Evolutionary conservation across 2,113 vertebrate species (phyloP), one percentile per base, ranked within the genome.

Genomic region (Aphyosemion australe): DNA sequence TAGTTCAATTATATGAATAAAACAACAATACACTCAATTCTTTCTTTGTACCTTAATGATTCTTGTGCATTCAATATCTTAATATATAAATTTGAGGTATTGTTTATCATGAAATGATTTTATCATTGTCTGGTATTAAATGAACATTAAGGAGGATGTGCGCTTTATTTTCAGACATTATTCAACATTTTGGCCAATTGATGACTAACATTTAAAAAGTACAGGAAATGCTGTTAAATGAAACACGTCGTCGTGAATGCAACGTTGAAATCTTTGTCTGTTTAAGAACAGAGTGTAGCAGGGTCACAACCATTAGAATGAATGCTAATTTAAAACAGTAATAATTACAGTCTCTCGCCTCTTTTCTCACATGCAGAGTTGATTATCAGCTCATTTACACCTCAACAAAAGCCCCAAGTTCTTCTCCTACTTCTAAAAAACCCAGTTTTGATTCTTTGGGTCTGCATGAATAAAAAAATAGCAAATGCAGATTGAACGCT

Each of bases 321-420:
- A 78, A 87, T 76, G 61, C 62, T 59, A 69, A 83, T 84, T 74
- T 68, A 37, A 79, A 61, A 19, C 57, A 61, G 42, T 43, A 31
- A 41, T 76, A 83, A 84, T 80, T 84, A 76, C 57, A 54, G 65
- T 74, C 70, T 73, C 51, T 65, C 54, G 46, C 61, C 66, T 60
- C 55, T 57, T 69, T 57, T 73, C 61, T 58, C 62, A 20, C 69
- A 73, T 72, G 65, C 65, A 61, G 37, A 43, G 78, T 67, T 84
- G 70, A 85, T 88, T 75, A 81, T 72, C 68, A 69, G 58, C 83
- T 81, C 83, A 84, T 90, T 87, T 85, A 66, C 76, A 73, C 76
- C 53, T 73, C 72, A 70, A 16, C 56, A 62, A 18, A 73, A 39
- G 43, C 26, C 42, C 41, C 42, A 54, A 64, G 62, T 65, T 58